Evolutionary conservation across 1,140 invertebrate species (phyloP).

Genomic region (Euura saliciscinereae): DNA sequence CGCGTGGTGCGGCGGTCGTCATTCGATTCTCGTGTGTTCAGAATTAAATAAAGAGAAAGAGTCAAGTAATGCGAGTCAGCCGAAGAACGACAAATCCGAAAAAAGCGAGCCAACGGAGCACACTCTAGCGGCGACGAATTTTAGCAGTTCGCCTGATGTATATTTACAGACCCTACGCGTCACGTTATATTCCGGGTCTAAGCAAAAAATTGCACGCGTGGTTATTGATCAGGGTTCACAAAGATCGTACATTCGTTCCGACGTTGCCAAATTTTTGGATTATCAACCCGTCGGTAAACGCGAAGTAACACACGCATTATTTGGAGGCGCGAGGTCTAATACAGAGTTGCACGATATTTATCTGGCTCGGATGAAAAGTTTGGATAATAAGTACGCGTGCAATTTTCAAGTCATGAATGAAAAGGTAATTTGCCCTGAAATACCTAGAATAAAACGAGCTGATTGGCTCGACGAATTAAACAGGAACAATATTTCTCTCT

Average conservation of each 20-base stretch:
- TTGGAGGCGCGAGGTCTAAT: neutral
- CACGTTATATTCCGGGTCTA: neutral
- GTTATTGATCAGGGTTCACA: neutral
- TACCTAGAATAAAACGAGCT: neutral
- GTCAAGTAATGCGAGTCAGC: neutral
- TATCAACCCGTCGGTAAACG: neutral
- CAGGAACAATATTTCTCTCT: constrained; percentile 16
- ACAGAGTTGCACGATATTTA: neutral
- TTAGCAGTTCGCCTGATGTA: neutral
- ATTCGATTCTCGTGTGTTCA: constrained; percentile 25
- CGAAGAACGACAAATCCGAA: constrained; percentile 11
- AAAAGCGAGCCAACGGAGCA: constrained; percentile 16
- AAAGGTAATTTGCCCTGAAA: neutral
- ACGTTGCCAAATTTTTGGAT: neutral
- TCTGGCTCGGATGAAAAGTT: neutral
- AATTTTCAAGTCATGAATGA: neutral
- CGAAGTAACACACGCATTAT: neutral
- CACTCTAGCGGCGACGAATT: neutral
- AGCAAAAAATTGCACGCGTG: neutral
- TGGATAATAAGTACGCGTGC: neutral
- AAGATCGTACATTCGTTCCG: neutral
- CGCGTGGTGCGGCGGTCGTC: constrained; percentile 20
- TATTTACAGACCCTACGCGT: neutral
- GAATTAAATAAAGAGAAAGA: neutral
- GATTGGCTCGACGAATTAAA: neutral